phyloP scores from a whole-genome alignment of 2,113 vertebrate genomes.

The Cryptotis parvus region DNA sequence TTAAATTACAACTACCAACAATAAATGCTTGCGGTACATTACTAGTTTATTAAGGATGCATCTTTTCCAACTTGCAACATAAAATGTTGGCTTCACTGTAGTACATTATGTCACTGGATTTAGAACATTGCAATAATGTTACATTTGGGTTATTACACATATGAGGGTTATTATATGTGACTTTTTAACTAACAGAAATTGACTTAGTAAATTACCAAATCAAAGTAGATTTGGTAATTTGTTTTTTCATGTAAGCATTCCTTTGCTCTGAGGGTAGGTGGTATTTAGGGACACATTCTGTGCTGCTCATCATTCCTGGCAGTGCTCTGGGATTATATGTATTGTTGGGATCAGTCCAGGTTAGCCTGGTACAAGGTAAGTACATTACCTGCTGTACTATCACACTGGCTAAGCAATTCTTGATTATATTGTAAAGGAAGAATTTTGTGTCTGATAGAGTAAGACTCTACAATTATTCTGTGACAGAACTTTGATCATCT shows the following conservation, averaged over 20 bases:
- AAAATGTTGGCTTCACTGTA: conserved; percentile 1
- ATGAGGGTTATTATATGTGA: background rate
- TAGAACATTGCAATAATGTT: conserved; percentile 57
- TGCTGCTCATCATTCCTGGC: too few species aligned
- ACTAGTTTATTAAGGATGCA: conserved; percentile 64
- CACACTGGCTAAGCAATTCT: background rate
- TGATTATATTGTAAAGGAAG: conserved; percentile 3
- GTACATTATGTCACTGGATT: conserved; percentile 64
- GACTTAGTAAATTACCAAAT: background rate
- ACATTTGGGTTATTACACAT: conserved; percentile 40
- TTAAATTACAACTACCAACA: conserved; percentile 48
- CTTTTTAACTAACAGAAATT: conserved; percentile 1
- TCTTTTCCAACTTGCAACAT: conserved; percentile 8
- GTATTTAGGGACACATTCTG: too few species aligned
- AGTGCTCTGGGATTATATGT: too few species aligned
- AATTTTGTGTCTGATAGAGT: background rate
- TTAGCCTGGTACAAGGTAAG: too few species aligned
- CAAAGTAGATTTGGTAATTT: too few species aligned
- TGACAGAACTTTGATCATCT: background rate
- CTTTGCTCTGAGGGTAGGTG: too few species aligned
- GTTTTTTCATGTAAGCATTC: too few species aligned
- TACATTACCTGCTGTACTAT: too few species aligned
- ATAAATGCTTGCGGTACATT: conserved; percentile 29
- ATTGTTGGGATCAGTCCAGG: too few species aligned
- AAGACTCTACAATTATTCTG: background rate